phyloP scores from a whole-genome alignment of 2,888 invertebrate species.

The Drosophila melanocephala region DNA sequence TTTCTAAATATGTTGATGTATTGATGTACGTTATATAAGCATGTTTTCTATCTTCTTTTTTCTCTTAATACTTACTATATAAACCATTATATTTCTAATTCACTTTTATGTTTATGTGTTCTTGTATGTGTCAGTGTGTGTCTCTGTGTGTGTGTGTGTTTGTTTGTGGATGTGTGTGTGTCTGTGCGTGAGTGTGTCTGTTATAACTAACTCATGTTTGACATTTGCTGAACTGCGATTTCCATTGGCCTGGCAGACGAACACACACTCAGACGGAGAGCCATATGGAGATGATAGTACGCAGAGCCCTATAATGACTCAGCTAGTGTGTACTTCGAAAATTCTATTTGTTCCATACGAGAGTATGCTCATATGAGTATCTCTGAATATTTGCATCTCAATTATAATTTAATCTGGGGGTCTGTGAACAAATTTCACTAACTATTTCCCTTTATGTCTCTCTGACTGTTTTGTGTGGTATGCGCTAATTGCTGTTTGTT shows the following conservation, averaged over 20 bases:
- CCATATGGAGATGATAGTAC: slow-evolving; percentile 7
- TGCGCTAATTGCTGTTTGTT: slow-evolving; percentile 19
- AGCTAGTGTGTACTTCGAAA: neutral
- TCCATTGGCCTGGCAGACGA: slow-evolving; percentile 12
- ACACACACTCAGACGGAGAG: slow-evolving; percentile 4
- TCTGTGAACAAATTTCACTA: neutral
- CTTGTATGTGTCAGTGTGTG: slow-evolving; percentile 1
- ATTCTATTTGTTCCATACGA: slow-evolving; percentile 1
- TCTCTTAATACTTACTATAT: slow-evolving; percentile 34
- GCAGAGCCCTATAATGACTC: neutral
- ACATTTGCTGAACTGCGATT: slow-evolving; percentile 22
- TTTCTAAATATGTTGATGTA: slow-evolving; percentile 23
- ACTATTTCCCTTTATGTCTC: slow-evolving; percentile 5
- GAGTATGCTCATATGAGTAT: slow-evolving; percentile 6
- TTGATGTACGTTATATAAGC: slow-evolving; percentile 48
- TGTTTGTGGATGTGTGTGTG: neutral
- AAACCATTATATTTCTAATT: slow-evolving; percentile 33
- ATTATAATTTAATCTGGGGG: slow-evolving; percentile 1
- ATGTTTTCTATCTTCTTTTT: slow-evolving; percentile 15
- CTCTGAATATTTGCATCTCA: slow-evolving; percentile 10
- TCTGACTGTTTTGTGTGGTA: slow-evolving; percentile 7
- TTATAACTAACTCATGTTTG: slow-evolving; percentile 17
- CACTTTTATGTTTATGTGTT: slow-evolving; percentile 12
- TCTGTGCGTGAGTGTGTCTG: slow-evolving; percentile 5
- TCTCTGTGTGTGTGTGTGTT: slow-evolving; percentile 8